Evolutionary conservation across 2,797 vertebrate genomes (phyloP).

Genomic region (Phoebastria nigripes): DNA sequence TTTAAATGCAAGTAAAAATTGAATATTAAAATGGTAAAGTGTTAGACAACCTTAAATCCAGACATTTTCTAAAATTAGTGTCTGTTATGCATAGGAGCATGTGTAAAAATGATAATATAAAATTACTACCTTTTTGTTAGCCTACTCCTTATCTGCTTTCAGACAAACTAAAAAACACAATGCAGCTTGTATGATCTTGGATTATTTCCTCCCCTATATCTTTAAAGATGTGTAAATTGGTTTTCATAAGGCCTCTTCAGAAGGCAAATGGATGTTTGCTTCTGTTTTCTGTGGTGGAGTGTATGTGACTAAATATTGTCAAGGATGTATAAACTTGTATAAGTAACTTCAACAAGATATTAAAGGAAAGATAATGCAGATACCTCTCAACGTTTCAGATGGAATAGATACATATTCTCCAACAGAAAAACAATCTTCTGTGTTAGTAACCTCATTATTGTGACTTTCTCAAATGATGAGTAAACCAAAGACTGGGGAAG

Average conservation of each 20-base stretch:
- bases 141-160: background rate
- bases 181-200: background rate
- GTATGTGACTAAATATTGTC: background rate
- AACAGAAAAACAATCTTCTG: background rate
- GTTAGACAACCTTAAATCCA: background rate
- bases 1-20: background rate
- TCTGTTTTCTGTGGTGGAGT: background rate
- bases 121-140: background rate
- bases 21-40: background rate
- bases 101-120: background rate
- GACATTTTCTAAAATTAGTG: background rate
- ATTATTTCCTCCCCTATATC: background rate
- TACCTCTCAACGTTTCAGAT: background rate
- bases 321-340: background rate
- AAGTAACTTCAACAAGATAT: background rate
- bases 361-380: background rate
- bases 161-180: background rate
- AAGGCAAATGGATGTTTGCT: background rate
- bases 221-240: background rate
- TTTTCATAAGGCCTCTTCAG: background rate
- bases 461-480: background rate
- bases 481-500: background rate
- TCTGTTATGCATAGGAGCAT: background rate
- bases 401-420: background rate
- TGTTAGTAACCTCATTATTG: background rate